These are phyloP conservation scores for Limanda limanda DNA, from an alignment of 2,113 vertebrate species.

Conservation along the genomic window DNA sequence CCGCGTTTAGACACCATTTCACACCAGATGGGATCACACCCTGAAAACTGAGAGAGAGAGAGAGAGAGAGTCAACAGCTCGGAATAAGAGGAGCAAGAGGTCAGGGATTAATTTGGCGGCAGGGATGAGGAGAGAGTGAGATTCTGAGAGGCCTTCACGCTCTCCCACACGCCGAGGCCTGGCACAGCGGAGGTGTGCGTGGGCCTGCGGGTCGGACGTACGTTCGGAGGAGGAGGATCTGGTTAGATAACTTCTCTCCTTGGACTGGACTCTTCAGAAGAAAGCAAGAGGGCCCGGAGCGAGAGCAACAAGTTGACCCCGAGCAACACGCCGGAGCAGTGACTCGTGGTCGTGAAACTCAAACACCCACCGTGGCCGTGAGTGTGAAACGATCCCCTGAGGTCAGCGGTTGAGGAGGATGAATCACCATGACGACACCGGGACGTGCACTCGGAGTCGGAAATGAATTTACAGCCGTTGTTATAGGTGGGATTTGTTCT, in stretches of 20 bases:
- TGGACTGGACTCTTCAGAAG: conserved; percentile 11
- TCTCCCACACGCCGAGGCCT: conserved; percentile 4
- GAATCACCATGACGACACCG: conserved; percentile 8
- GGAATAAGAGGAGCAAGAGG: background rate
- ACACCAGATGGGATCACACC: conserved; percentile 25
- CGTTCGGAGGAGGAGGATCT: conserved; percentile 36
- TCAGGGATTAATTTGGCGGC: conserved; percentile 9
- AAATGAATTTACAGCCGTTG: background rate
- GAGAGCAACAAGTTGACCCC: conserved; percentile 19
- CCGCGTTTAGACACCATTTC: conserved; percentile 46
- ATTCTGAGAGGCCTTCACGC: conserved; percentile 3
- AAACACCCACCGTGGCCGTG: conserved; percentile 37
- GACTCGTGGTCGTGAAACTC: conserved; percentile 12
- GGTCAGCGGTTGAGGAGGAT: conserved; percentile 1
- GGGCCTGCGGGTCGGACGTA: conserved; percentile 16
- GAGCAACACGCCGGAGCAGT: background rate
- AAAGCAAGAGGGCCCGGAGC: conserved; percentile 36
- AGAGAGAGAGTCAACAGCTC: background rate
- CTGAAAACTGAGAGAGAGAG: background rate
- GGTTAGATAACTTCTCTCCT: conserved; percentile 39
- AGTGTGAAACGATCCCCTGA: background rate
- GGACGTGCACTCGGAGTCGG: background rate
- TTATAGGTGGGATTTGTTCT: background rate
- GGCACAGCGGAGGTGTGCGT: conserved; percentile 45
- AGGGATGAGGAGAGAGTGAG: background rate